Conservation (phyloP, 1,140 invertebrate species). For the Brachystomella parvula region DNA sequence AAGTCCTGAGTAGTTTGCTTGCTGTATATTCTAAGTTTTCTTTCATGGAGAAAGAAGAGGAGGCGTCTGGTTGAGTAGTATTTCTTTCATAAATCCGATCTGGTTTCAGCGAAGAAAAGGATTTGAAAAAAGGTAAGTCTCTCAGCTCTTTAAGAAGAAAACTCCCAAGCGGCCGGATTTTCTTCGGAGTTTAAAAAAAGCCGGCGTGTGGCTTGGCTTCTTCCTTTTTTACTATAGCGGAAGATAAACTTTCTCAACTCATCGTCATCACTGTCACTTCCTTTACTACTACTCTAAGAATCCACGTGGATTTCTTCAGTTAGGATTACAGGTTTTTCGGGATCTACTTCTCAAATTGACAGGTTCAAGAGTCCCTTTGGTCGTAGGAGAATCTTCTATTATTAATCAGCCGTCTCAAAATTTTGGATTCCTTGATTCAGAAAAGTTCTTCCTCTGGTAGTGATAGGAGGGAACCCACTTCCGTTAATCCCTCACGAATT, state of each 20-base stretch:
- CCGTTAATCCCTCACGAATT: too few species aligned
- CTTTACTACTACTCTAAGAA: too few species aligned
- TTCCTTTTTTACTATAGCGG: background rate
- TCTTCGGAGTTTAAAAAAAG: background rate
- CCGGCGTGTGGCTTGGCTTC: background rate
- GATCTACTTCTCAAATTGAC: background rate
- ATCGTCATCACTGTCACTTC: too few species aligned
- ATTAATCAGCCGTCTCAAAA: too few species aligned
- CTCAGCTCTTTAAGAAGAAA: background rate
- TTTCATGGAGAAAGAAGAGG: background rate
- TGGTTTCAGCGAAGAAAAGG: background rate
- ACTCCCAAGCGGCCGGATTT: slow-evolving; percentile 2
- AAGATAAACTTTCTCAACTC: background rate
- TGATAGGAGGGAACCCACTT: too few species aligned
- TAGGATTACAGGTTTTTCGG: background rate
- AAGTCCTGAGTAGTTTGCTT: background rate
- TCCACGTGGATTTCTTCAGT: too few species aligned
- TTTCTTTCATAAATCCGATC: slow-evolving; percentile 19
- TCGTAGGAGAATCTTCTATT: too few species aligned
- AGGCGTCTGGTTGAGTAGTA: slow-evolving; percentile 17
- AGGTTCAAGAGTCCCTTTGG: too few species aligned
- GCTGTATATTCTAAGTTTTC: background rate
- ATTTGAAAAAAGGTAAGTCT: slow-evolving; percentile 12
- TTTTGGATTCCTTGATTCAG: too few species aligned
- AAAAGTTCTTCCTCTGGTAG: too few species aligned